phyloP scores from a whole-genome alignment of 2,888 invertebrate species.

The Caenorhabditis panamensis region DNA sequence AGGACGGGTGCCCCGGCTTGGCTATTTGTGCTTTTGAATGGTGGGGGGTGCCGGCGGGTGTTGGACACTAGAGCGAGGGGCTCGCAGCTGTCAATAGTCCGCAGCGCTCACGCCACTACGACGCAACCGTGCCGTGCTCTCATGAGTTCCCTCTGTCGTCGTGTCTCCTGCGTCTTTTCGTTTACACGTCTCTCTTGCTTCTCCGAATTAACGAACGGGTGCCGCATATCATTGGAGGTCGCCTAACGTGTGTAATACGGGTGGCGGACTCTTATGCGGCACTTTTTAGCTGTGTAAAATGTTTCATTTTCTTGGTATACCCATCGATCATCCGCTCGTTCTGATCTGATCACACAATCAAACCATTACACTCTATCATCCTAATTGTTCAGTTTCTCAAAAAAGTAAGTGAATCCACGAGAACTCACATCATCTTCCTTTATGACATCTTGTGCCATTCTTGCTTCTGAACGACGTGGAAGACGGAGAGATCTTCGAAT shows the following conservation, averaged over 20 bases:
- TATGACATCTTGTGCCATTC: constrained; percentile 17
- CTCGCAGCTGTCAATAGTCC: constrained; percentile 58
- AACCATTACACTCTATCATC: neutral
- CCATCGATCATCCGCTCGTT: neutral
- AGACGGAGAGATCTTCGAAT: constrained; percentile 73
- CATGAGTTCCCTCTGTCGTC: constrained; percentile 24
- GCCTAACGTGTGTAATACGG: constrained; percentile 14
- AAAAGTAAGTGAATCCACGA: neutral
- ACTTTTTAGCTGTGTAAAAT: constrained; percentile 4
- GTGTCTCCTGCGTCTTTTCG: constrained; percentile 45
- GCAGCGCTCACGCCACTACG: constrained; percentile 53
- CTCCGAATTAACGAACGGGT: constrained; percentile 11
- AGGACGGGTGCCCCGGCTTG: constrained; percentile 47
- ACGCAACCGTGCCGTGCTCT: constrained; percentile 51
- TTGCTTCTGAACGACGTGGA: constrained; percentile 47
- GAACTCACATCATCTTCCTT: constrained; percentile 20
- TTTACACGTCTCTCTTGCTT: constrained; percentile 1
- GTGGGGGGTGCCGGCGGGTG: constrained; percentile 24
- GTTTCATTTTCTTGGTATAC: neutral
- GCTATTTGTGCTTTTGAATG: constrained; percentile 51
- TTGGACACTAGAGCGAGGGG: constrained; percentile 24
- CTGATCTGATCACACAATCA: neutral
- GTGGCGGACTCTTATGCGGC: neutral
- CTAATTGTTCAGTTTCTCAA: neutral
- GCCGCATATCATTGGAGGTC: neutral